Percentiles rank a stretch among this genome's conserved stretches.
Conservation (phyloP, 2,113 vertebrate species). For the Heterotilapia buettikoferi region DNA sequence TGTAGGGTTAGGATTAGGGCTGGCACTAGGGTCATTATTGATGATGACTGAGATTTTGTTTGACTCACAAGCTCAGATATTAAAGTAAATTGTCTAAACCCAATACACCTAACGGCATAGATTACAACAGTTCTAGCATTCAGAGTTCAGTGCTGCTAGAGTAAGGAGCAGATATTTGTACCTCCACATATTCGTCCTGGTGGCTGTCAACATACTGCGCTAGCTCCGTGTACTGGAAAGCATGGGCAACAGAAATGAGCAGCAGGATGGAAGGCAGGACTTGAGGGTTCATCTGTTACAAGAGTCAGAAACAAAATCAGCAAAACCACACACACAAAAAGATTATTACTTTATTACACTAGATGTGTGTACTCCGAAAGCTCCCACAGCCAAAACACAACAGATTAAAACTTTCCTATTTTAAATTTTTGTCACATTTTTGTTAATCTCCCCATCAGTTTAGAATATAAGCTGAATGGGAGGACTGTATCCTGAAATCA, state of each 20-base stretch:
- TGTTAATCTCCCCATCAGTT: not conserved
- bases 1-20: not conserved
- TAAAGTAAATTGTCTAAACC: not conserved
- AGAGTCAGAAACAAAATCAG: not conserved
- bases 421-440: not conserved
- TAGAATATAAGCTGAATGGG: not conserved
- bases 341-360: not conserved
- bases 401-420: not conserved
- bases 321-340: not conserved
- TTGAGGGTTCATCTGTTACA: conserved; percentile 42
- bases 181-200: conserved; percentile 65
- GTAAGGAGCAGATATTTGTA: not conserved
- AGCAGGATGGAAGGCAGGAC: conserved; percentile 22
- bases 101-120: not conserved
- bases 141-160: not conserved
- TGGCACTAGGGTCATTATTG: no score
- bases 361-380: not conserved
- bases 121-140: not conserved
- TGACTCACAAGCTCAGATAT: not conserved
- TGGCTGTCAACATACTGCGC: conserved; percentile 56
- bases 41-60: not conserved
- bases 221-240: conserved; percentile 52
- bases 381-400: not conserved
- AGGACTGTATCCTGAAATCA: not conserved
- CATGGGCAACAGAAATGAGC: conserved; percentile 9